Evolutionary conservation across 2,797 vertebrate species (phyloP), one percentile per base, ranked within the genome.

Genomic region (Karalla daura): DNA sequence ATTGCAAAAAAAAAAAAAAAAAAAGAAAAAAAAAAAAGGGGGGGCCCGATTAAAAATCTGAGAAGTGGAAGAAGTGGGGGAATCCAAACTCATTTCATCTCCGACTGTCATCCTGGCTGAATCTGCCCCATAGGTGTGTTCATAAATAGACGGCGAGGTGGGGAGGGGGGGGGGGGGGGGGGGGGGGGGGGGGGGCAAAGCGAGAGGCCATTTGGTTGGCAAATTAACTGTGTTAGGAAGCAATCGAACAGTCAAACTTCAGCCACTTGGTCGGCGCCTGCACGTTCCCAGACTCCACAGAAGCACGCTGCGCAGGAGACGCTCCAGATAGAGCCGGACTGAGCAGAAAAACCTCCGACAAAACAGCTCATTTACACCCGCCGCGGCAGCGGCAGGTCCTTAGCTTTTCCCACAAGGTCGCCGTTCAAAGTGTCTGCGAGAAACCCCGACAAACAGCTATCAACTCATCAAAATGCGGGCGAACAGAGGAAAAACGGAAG

Each of bases 1-100:
- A 94, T 93, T 94, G 92, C 88, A 78, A 85, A 70, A 86, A 87
- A 81, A n/a, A n/a, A n/a, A n/a, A n/a, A n/a, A n/a, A n/a, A n/a
- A n/a, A n/a, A n/a, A n/a, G n/a, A n/a, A n/a, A n/a, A n/a, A n/a
- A n/a, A n/a, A n/a, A n/a, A n/a, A n/a, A n/a, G n/a, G n/a, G n/a
- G n/a, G 62, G 78, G 70, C 53, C 87, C 90, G 89, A 92, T 93
- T 93, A 93, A 91, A 92, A 84, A 87, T 69, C 63, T 51, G 83
- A 86, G 84, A 84, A 88, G 86, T 89, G 82, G 83, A n/a, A 85
- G 89, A 88, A 88, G 80, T 84, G 74, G 74, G 64, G 61, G 88
- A 88, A 82, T 91, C 89, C 86, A 92, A 92, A 90, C 81, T 89
- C 86, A 90, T 90, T 90, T 91, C 14, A 30, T 87, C 80, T 88